Evolutionary conservation across 2,113 vertebrate genomes (phyloP), one percentile per base, ranked within the genome.

Genomic region (Drymodes brunneopygia): DNA sequence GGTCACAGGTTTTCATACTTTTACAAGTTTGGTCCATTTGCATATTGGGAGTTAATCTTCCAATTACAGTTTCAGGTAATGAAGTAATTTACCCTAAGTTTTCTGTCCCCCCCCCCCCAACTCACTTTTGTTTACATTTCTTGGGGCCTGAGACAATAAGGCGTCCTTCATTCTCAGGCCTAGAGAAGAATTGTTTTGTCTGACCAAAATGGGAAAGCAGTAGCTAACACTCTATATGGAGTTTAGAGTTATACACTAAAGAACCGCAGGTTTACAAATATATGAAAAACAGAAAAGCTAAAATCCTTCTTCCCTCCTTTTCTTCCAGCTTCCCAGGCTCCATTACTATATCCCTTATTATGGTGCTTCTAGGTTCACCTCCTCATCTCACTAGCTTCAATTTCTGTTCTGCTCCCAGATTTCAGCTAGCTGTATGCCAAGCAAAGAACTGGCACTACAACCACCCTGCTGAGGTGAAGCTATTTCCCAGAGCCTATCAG

Each of bases 1-100:
- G 3, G 21, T 56, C 40, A 31, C 0, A 0, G 10, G 17, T 67
- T 56, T 64, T 56, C 15, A 31, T 24, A 45, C 12, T 56, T 45
- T 10, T 31, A 0, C 8, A 56, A 36, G 27, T 45, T 45, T 36
- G 16, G 40, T 36, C 50, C 13, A 33, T 67, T 38, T 57, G 78
- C 7, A 38, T 81, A 47, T 2, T 56, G 77, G 16, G 25, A 10
- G 17, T 47, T 56, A 56, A 56, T 47, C 17, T 57, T 45, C 27
- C 51, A 56, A 25, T 25, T 33, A 47, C n/a, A 47, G 27, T 22
- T 27, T 47, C 51, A 33, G 40, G 17, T 67, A 45, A 47, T 38
- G 12, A 67, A 56, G 13, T 56, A 0, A 21, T 56, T 56, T 31
- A 31, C 21, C 27, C 27, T 16, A 67, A 33, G 40, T 67, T 56